phyloP scores from a whole-genome alignment of 2,888 invertebrate genomes.

The Tiphia femorata region DNA sequence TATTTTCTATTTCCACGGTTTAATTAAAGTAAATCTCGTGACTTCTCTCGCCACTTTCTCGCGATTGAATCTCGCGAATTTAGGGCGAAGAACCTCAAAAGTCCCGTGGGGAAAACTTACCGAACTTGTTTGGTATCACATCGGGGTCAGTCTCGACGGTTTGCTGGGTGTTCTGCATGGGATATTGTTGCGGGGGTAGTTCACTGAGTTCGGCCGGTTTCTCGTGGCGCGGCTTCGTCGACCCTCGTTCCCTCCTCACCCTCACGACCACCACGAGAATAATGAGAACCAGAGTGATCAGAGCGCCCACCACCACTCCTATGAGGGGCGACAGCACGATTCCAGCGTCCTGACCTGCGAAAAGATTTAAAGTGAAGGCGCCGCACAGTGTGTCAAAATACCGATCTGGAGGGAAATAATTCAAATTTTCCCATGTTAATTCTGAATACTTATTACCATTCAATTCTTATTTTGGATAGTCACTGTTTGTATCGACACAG shows the following conservation, averaged over 20 bases:
- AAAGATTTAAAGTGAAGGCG: too few relatives aligned
- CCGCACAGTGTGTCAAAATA: too few relatives aligned
- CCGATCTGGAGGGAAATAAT: too few relatives aligned
- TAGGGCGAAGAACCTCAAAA: neutral
- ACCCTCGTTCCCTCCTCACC: slow-evolving; percentile 68
- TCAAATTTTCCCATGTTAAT: too few relatives aligned
- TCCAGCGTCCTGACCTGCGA: slow-evolving; percentile 72
- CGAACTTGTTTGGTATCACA: slow-evolving; percentile 82
- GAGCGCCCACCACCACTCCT: slow-evolving; percentile 72
- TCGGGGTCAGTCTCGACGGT: slow-evolving; percentile 78
- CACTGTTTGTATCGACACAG: too few relatives aligned
- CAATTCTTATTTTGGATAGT: too few relatives aligned
- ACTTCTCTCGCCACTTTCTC: too few relatives aligned
- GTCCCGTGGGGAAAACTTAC: slow-evolving; percentile 71
- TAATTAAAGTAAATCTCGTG: too few relatives aligned
- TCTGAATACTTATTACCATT: too few relatives aligned
- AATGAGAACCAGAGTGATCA: slow-evolving; percentile 71
- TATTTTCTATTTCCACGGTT: too few relatives aligned
- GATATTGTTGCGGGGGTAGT: slow-evolving; percentile 61
- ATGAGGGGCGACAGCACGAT: slow-evolving; percentile 72
- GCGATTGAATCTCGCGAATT: too few relatives aligned
- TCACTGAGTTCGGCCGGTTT: slow-evolving; percentile 61
- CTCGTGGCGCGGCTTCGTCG: slow-evolving; percentile 60
- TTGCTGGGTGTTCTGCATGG: slow-evolving; percentile 62
- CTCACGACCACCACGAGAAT: slow-evolving; percentile 71